Evolutionary conservation across 2,113 vertebrate genomes (phyloP).

Genomic region (Ctenodactylus gundi): DNA sequence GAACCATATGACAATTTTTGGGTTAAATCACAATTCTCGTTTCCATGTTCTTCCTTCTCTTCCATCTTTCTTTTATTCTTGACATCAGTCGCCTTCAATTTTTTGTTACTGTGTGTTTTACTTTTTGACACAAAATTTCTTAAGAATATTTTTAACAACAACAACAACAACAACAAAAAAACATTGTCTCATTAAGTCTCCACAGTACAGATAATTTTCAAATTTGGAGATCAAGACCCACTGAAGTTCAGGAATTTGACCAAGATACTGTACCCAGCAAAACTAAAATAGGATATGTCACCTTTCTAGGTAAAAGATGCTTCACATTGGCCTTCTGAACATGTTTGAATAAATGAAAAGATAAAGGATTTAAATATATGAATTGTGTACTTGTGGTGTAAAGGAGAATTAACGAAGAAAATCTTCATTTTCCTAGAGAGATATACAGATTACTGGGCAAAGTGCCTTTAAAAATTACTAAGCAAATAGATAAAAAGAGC

Average conservation of each 20-base stretch:
- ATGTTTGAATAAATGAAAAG: not conserved
- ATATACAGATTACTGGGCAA: not conserved
- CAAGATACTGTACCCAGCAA: not conserved
- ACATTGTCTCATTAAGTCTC: not conserved
- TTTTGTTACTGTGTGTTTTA: not conserved
- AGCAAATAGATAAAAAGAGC: not conserved
- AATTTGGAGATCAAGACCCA: not conserved
- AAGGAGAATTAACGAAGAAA: not conserved
- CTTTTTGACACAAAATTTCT: not conserved
- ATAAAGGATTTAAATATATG: not conserved
- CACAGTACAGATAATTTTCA: not conserved
- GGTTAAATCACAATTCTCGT: not conserved
- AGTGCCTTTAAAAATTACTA: not conserved
- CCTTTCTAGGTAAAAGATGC: not conserved
- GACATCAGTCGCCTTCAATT: not conserved
- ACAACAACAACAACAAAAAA: too few relatives aligned
- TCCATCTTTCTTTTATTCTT: not conserved
- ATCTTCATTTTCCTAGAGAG: not conserved
- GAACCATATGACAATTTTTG: not conserved
- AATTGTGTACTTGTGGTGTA: not conserved
- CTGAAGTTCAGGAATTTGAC: not conserved
- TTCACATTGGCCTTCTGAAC: not conserved
- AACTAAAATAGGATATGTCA: not conserved
- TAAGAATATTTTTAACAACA: not conserved
- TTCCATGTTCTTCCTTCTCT: fast-evolving